Conservation (phyloP, 2,113 vertebrate species). For the Lipophrys pholis region DNA sequence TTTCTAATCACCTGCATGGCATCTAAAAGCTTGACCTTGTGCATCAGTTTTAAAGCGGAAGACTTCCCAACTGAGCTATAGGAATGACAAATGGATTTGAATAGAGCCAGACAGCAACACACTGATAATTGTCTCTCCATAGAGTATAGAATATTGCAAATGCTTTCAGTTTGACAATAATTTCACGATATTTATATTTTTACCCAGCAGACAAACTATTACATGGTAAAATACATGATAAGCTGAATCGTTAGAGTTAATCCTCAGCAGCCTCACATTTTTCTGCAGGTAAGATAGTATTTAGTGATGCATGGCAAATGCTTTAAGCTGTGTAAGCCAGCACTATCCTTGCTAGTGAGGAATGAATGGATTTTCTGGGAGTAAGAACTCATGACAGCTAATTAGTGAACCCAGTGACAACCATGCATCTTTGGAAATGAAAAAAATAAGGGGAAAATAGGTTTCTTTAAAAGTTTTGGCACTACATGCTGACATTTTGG, state of each 20-base stretch:
- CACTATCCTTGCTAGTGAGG: slow-evolving; percentile 39
- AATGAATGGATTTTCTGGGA: slow-evolving; percentile 64
- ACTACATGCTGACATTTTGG: slow-evolving; percentile 23
- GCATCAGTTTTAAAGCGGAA: too few species aligned
- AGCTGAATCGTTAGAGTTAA: slow-evolving; percentile 16
- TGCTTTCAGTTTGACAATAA: too few species aligned
- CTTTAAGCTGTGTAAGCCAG: slow-evolving; percentile 45
- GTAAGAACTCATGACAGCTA: slow-evolving; percentile 63
- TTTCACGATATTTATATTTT: too few species aligned
- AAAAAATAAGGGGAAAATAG: neutral
- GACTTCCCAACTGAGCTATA: too few species aligned
- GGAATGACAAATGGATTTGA: too few species aligned
- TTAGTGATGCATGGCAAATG: slow-evolving; percentile 40
- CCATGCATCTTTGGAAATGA: neutral
- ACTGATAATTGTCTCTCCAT: too few species aligned
- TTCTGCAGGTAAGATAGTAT: slow-evolving; percentile 33
- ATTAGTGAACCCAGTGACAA: slow-evolving; percentile 67
- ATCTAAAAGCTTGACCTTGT: too few species aligned
- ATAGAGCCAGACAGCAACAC: too few species aligned
- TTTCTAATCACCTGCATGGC: too few species aligned
- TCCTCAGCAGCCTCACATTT: neutral
- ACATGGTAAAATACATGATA: slow-evolving; percentile 3
- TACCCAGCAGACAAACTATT: neutral
- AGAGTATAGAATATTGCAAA: too few species aligned
- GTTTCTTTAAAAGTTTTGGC: slow-evolving; percentile 24